Evolutionary conservation across 2,888 invertebrate genomes (phyloP).

Genomic region (Fabriciana adippe): DNA sequence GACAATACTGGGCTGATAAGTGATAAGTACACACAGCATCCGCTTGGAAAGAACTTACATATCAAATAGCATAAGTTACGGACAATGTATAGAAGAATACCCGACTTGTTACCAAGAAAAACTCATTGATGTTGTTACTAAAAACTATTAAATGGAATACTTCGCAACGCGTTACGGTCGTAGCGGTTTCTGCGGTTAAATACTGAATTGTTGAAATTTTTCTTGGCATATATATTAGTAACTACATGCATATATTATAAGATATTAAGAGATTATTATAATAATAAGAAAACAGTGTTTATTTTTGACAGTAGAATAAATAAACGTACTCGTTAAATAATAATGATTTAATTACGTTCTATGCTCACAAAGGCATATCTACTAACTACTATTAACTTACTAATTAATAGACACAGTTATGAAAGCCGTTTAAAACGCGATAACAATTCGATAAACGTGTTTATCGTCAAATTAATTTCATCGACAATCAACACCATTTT

Average conservation of each 20-base stretch:
- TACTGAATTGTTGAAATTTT: slow-evolving; percentile 12
- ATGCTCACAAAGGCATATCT: not conserved
- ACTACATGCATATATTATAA: not conserved
- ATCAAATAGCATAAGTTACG: not conserved
- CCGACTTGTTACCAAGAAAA: no score
- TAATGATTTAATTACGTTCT: no score
- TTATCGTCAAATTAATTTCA: not conserved
- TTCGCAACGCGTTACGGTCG: not conserved
- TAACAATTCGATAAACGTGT: slow-evolving; percentile 14
- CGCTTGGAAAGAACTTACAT: not conserved
- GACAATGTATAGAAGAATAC: not conserved
- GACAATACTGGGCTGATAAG: slow-evolving; percentile 8
- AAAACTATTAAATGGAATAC: not conserved
- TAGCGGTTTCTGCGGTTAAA: slow-evolving; percentile 10
- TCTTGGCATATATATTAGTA: not conserved
- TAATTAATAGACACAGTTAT: not conserved
- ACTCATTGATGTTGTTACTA: slow-evolving; percentile 3
- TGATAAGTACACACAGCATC: not conserved
- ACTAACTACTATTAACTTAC: not conserved
- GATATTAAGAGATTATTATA: not conserved
- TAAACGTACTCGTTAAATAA: no score
- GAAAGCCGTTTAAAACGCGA: slow-evolving; percentile 11
- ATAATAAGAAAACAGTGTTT: not conserved
- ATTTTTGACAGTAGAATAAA: no score
- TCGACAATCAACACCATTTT: slow-evolving; percentile 3